Base-by-base conservation (phyloP, 2,797 vertebrate species). In the Labroides dimidiatus region DNA sequence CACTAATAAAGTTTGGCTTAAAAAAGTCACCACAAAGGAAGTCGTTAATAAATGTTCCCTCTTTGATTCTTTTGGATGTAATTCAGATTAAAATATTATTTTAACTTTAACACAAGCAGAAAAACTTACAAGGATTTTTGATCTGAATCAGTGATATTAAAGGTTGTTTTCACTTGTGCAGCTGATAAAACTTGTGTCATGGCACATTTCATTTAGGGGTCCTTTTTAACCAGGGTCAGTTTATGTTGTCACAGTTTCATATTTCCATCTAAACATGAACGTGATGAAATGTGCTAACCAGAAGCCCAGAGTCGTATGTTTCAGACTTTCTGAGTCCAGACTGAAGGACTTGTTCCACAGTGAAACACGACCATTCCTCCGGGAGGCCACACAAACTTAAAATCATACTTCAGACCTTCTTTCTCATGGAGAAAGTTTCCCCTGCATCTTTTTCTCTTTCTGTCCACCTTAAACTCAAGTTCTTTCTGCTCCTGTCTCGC, bases 281-380 rank as follows among this genome's bases (percentile, higher is more conserved):
- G 41, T 17, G 63, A 80, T 53, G 72, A 79, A 47, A 64, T 52
- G 42, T 33, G 24, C 52, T 75, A 58, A 78, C 69, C 75, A 56
- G 79, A 69, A 69, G 78, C 79, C 44, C 80, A 33, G 30, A 8
- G 64, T 74, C 75, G 57, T 77, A 64, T 37, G 7, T 33, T 19
- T 48, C 75, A 72, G 66, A 63, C 43, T 8, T 60, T 44, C 58
- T 21, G 44, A 17, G 33, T 68, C 69, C 50, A 51, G 61, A 63
- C 43, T 71, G 41, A 20, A 41, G 23, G 3, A 64, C 55, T 37
- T 48, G 73, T 21, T 76, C 63, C 50, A 62, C 59, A 54, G 3
- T 75, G 81, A 77, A 68, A 75, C 57, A 6, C 0, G 54, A 21
- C 33, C 56, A 1, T 24, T 78, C 59, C 67, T 50, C 54, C 4